A percentile compares a stretch with the other conserved stretches of the same genome.
Evolutionary conservation across 1,140 invertebrate genomes (phyloP).

Genomic region (Schlechtendalia chinensis): DNA sequence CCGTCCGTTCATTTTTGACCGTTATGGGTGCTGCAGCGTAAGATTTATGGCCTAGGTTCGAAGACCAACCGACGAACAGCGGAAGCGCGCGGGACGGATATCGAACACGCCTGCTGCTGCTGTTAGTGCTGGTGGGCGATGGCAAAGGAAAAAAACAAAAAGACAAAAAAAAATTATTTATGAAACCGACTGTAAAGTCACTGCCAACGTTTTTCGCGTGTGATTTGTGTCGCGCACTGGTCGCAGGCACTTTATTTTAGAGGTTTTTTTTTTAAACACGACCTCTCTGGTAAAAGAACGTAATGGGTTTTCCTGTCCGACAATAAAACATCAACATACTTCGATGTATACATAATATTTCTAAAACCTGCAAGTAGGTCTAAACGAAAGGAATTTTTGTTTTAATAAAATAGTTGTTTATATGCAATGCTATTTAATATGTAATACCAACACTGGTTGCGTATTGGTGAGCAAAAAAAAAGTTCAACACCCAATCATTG

Average conservation of each 20-base stretch:
- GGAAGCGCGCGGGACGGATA: constrained; percentile 29
- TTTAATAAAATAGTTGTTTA: too few species aligned
- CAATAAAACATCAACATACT: constrained; percentile 40
- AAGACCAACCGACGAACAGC: constrained; percentile 24
- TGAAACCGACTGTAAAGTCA: constrained; percentile 49
- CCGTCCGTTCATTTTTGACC: constrained; percentile 46
- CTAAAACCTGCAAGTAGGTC: background rate
- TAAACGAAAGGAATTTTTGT: background rate
- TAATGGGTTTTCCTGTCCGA: constrained; percentile 37
- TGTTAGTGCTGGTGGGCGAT: background rate
- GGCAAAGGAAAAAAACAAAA: constrained; percentile 7
- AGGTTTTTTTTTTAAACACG: constrained; percentile 27
- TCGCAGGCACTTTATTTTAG: constrained; percentile 45
- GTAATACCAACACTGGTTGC: background rate
- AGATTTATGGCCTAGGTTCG: constrained; percentile 47
- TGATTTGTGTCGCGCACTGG: constrained; percentile 45
- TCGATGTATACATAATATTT: constrained; percentile 3
- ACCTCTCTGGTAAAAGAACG: constrained; percentile 1
- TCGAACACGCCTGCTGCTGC: constrained; percentile 33
- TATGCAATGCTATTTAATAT: background rate
- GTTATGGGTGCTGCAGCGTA: constrained; percentile 34
- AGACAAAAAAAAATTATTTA: constrained; percentile 48
- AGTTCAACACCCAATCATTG: too few species aligned
- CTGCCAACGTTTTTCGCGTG: constrained; percentile 47
- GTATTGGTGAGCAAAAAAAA: too few species aligned